These are phyloP conservation scores for Lochmaea crataegi DNA, from an alignment of 2,888 invertebrate species.

Conservation along the genomic window DNA sequence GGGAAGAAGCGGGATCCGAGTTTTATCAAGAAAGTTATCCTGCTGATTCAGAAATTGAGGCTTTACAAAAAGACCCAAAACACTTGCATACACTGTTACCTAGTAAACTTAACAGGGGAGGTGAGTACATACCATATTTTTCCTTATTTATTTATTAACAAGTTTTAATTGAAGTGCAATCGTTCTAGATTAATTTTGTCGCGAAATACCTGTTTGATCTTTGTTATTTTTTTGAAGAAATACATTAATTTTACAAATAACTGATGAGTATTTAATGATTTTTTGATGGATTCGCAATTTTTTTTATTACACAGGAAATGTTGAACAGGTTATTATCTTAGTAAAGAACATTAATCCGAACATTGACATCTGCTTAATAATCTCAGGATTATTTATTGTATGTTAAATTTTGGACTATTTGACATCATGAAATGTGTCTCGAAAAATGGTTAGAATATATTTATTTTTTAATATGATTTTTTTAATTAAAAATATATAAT, in stretches of 20 bases:
- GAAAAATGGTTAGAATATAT: background rate
- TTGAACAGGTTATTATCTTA: too few relatives aligned
- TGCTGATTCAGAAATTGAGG: conserved; percentile 73
- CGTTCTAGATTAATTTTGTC: background rate
- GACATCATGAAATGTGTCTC: background rate
- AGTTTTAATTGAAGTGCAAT: background rate
- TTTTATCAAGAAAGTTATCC: conserved; percentile 89
- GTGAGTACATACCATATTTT: conserved; percentile 63
- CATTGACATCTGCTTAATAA: too few relatives aligned
- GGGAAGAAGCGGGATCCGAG: conserved; percentile 88
- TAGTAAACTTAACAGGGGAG: conserved; percentile 82
- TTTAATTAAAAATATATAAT: conserved; percentile 15
- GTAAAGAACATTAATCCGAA: too few relatives aligned
- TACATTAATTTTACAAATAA: background rate
- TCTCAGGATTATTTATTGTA: too few relatives aligned
- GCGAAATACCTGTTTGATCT: background rate
- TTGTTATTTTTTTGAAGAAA: background rate
- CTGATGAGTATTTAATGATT: too few relatives aligned
- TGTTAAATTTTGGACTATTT: background rate
- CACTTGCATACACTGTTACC: conserved; percentile 82
- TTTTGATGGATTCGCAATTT: too few relatives aligned
- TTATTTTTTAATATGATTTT: background rate
- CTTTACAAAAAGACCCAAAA: conserved; percentile 77
- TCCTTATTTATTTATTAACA: background rate
- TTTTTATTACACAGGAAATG: too few relatives aligned